phyloP scores from a whole-genome alignment of 2,888 invertebrate genomes.

The Altica lythri region DNA sequence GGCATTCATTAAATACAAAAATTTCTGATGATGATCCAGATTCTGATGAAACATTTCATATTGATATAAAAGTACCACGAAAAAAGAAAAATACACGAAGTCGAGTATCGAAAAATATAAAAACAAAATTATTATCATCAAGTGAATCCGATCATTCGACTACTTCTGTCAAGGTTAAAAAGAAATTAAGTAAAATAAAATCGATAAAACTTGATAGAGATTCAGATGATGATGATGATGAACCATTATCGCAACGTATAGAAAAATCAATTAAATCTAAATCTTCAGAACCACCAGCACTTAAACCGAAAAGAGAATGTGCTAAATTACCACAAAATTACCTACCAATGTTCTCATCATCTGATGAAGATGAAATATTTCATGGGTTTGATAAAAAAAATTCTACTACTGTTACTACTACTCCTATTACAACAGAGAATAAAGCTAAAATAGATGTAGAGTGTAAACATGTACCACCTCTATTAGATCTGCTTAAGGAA shows the following conservation, averaged over 20 bases:
- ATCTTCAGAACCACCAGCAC: conserved; percentile 31
- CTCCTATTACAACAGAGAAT: too few species aligned
- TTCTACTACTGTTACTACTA: too few species aligned
- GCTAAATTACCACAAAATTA: conserved; percentile 54
- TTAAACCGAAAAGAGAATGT: conserved; percentile 54
- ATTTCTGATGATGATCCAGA: conserved; percentile 38
- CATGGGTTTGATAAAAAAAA: conserved; percentile 48
- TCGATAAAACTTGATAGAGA: conserved; percentile 38
- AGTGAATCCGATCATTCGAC: conserved; percentile 45
- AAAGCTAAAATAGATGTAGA: conserved; percentile 22
- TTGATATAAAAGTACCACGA: conserved; percentile 42
- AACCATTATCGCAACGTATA: conserved; percentile 64
- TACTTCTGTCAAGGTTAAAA: conserved; percentile 42
- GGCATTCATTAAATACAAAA: conserved; percentile 36
- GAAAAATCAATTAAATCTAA: conserved; percentile 19
- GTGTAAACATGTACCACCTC: conserved; percentile 34
- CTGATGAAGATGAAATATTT: conserved; percentile 60
- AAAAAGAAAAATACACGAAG: conserved; percentile 45
- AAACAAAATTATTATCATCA: conserved; percentile 13
- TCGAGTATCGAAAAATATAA: conserved; percentile 29
- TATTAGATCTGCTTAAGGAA: conserved; percentile 54
- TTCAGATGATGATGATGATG: conserved; percentile 70
- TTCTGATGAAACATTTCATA: conserved; percentile 46
- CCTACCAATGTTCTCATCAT: conserved; percentile 54
- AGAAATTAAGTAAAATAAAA: conserved; percentile 43